Evolutionary conservation across 2,888 invertebrate genomes (phyloP).

Genomic region (Drosophila putrida): DNA sequence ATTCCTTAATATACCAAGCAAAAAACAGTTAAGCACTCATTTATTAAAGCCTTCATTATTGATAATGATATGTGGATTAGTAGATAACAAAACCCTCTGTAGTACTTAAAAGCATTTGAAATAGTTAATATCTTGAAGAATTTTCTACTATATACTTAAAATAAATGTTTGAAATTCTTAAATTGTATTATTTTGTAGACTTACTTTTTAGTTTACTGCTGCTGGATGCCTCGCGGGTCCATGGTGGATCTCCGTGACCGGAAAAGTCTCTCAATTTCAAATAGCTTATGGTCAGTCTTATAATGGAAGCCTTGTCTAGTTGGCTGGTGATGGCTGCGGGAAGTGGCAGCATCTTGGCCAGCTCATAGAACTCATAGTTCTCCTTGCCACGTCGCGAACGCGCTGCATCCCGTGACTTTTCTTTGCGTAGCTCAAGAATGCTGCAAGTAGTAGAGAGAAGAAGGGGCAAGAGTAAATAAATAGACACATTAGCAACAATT

Average conservation of each 20-base stretch:
- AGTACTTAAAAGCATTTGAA: too few species aligned
- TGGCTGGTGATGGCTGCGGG: slow-evolving; percentile 97
- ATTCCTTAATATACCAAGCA: too few species aligned
- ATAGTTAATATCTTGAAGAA: too few species aligned
- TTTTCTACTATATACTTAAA: too few species aligned
- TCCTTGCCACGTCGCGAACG: slow-evolving; percentile 96
- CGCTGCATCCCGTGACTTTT: slow-evolving; percentile 97
- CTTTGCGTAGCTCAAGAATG: slow-evolving; percentile 96
- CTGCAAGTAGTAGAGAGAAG: slow-evolving; percentile 86
- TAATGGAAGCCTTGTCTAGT: slow-evolving; percentile 98
- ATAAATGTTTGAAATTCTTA: too few species aligned
- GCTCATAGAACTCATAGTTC: slow-evolving; percentile 98
- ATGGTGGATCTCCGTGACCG: slow-evolving; percentile 97
- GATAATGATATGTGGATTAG: too few species aligned
- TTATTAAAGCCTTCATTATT: too few species aligned
- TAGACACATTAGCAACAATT: slow-evolving; percentile 40
- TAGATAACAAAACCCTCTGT: too few species aligned
- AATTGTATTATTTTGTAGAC: slow-evolving; percentile 67
- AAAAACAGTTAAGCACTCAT: too few species aligned
- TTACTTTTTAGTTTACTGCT: slow-evolving; percentile 94
- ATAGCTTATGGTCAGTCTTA: slow-evolving; percentile 98
- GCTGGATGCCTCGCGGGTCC: slow-evolving; percentile 93
- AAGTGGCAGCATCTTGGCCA: slow-evolving; percentile 96
- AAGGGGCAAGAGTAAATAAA: slow-evolving; percentile 8
- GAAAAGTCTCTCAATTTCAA: slow-evolving; percentile 97